Base-by-base conservation (phyloP, 2,797 vertebrate genomes). In the Catamblyrhynchus diadema region DNA sequence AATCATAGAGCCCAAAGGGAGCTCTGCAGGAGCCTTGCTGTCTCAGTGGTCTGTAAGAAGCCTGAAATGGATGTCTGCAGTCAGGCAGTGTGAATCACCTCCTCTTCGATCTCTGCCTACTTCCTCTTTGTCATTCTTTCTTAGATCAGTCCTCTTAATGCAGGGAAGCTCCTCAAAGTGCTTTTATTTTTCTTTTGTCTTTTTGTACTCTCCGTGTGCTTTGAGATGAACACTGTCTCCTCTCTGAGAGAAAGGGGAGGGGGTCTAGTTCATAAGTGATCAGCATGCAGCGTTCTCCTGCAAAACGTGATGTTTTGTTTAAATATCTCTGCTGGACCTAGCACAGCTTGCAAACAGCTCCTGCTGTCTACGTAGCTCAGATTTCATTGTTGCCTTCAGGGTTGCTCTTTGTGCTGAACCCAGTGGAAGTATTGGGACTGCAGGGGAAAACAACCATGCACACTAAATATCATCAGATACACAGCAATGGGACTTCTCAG, bases 311-410 rank as follows among this genome's bases (percentile, higher is more conserved):
- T 96, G 92, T 96, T 97, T 96, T 94, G 81, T 94, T 97, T 96
- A 88, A 95, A 20, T 81, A 73, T 92, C 93, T 71, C 94, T 73
- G 85, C 75, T 97, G 95, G 95, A 90, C 91, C 85, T 93, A 6
- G 60, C 97, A 94, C 91, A 97, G 96, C 94, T 95, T 96, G 96
- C 93, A 94, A 93, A 96, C 77, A 95, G 74, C 90, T 90, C 96
- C 94, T 5, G 75, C 91, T 96, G 95, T 42, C 87, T 87, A 45
- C 7, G 4, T 74, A 91, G 94, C 86, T 97, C 94, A 88, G 64
- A 82, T 96, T 96, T 97, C 94, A 86, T 51, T 57, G 61, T 50
- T 96, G 92, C 77, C 86, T 92, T 94, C 91, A 87, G 81, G 84
- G 77, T 8, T 82, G 53, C 23, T 82, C 61, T 94, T 92, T 13